These are phyloP conservation scores for Meloidogyne hapla DNA, from an alignment of 1,140 invertebrate genomes.

Conservation along the genomic window DNA sequence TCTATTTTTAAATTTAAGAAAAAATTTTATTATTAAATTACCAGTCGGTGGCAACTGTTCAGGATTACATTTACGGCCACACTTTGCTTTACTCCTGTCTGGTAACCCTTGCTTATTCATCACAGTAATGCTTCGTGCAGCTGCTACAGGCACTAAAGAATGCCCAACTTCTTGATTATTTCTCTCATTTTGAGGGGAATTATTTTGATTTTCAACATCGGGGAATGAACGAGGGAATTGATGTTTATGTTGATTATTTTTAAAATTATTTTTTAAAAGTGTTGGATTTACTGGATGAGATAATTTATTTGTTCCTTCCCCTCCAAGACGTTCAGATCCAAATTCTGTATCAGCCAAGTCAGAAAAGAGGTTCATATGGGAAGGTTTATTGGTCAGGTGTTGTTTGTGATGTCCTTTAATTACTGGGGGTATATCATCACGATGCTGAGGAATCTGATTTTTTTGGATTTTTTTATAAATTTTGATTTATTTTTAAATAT, in stretches of 20 bases:
- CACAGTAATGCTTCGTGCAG: neutral
- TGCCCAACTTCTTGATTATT: too few relatives aligned
- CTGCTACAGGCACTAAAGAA: too few relatives aligned
- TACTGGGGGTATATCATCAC: neutral
- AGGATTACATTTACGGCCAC: neutral
- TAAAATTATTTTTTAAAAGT: neutral
- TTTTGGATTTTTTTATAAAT: neutral
- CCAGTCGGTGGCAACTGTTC: neutral
- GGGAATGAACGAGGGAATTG: too few relatives aligned
- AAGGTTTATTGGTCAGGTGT: neutral
- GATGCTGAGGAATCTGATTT: neutral
- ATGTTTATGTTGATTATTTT: too few relatives aligned
- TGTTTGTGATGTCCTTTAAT: neutral
- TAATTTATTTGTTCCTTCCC: neutral
- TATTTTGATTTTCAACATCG: too few relatives aligned
- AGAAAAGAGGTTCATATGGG: constrained; percentile 25
- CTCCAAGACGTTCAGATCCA: neutral
- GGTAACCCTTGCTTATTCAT: neutral
- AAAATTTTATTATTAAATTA: constrained; percentile 2
- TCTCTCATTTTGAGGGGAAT: too few relatives aligned
- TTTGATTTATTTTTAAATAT: too few relatives aligned
- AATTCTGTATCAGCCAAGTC: neutral
- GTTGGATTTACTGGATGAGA: neutral
- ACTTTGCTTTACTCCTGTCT: neutral
- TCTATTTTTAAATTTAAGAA: neutral